A percentile compares a stretch with the other conserved stretches of the same genome.
Evolutionary conservation across 1,140 invertebrate species (phyloP).

Genomic region (Danaus plexippus): DNA sequence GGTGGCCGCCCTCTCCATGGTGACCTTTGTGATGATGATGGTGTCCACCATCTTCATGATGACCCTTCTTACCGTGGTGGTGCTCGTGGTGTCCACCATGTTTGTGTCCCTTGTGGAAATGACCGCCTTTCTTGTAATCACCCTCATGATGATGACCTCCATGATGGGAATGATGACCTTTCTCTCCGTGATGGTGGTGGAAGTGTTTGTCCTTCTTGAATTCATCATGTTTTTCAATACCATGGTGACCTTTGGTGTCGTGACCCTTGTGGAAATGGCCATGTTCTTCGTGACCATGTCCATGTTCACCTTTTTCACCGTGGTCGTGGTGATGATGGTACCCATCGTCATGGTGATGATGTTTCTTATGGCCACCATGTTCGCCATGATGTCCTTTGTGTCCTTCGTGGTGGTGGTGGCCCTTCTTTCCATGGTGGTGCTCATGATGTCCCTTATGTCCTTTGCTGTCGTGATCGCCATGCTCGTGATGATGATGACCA

Average conservation of each 20-base stretch:
- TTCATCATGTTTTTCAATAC: slow-evolving; percentile 79
- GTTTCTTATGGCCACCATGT: slow-evolving; percentile 81
- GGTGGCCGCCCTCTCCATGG: slow-evolving; percentile 61
- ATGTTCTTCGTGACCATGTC: slow-evolving; percentile 73
- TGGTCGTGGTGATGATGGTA: slow-evolving; percentile 78
- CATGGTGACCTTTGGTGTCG: slow-evolving; percentile 83
- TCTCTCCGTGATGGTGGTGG: slow-evolving; percentile 83
- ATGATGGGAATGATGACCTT: slow-evolving; percentile 78
- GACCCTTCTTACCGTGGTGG: slow-evolving; percentile 56
- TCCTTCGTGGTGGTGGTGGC: slow-evolving; percentile 79
- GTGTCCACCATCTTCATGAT: slow-evolving; percentile 58
- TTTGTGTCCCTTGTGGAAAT: slow-evolving; percentile 78
- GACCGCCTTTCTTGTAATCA: slow-evolving; percentile 76
- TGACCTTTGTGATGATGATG: slow-evolving; percentile 75
- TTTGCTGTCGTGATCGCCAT: slow-evolving; percentile 73
- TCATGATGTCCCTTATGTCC: slow-evolving; percentile 74
- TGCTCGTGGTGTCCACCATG: slow-evolving; percentile 74
- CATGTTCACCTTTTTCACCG: slow-evolving; percentile 80
- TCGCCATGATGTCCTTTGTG: slow-evolving; percentile 80
- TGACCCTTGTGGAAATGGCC: slow-evolving; percentile 83
- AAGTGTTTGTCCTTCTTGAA: slow-evolving; percentile 73
- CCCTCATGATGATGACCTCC: slow-evolving; percentile 77
- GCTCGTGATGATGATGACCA: slow-evolving; percentile 71
- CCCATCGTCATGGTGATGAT: slow-evolving; percentile 78
- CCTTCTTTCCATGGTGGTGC: slow-evolving; percentile 76